A percentile compares a stretch with the other conserved stretches of the same genome.
Evolutionary conservation across 2,113 vertebrate species (phyloP).

Genomic region (Quiscalus mexicanus): DNA sequence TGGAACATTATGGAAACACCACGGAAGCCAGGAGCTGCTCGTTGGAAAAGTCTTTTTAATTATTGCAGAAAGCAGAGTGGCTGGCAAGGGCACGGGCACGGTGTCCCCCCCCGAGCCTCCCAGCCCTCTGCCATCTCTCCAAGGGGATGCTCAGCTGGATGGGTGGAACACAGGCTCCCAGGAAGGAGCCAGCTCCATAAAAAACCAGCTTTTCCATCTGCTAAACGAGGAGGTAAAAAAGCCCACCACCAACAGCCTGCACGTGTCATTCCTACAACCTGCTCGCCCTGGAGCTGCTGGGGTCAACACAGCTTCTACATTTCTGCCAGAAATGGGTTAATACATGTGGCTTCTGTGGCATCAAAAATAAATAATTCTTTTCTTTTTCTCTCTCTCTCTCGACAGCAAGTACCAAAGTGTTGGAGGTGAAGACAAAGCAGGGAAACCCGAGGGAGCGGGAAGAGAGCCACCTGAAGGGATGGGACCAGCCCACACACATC

Average conservation of each 20-base stretch:
- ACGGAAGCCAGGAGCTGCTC: neutral
- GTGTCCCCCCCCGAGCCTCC: neutral
- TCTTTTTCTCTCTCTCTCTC: neutral
- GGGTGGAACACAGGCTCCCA: neutral
- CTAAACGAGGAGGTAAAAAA: neutral
- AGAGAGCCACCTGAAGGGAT: slow-evolving; percentile 48
- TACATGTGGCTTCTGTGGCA: slow-evolving; percentile 69
- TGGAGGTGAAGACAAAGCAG: slow-evolving; percentile 68
- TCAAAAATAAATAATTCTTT: slow-evolving; percentile 71
- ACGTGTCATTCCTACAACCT: neutral
- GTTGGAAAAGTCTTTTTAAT: slow-evolving; percentile 23
- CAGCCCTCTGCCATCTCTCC: neutral
- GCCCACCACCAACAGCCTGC: neutral
- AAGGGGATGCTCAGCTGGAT: neutral
- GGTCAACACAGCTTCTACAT: neutral
- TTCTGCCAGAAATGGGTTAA: neutral
- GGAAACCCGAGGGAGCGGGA: slow-evolving; percentile 21
- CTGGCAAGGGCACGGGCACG: neutral
- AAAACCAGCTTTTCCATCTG: neutral
- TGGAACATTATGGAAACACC: neutral
- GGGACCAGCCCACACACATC: slow-evolving; percentile 76
- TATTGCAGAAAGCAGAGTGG: slow-evolving; percentile 9
- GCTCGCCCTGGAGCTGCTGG: neutral
- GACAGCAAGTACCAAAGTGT: slow-evolving; percentile 70
- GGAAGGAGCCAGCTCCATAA: neutral